phyloP scores from a whole-genome alignment of 1,140 invertebrate species.

The Grapholita molesta region DNA sequence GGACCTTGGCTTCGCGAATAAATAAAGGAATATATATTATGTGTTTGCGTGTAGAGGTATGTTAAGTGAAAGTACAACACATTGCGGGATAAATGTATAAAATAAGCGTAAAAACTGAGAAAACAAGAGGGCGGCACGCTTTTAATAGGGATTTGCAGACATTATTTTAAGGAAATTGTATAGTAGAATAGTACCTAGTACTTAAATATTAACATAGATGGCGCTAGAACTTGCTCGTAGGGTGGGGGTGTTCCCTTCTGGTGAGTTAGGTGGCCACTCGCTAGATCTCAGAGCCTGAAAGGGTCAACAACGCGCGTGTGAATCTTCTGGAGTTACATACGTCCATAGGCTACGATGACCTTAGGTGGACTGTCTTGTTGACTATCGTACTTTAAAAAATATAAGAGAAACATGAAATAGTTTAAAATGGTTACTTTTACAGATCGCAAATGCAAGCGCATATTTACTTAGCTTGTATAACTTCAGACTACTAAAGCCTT shows the following conservation, averaged over 20 bases:
- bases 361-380: too few species aligned
- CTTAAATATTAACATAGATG: too few species aligned
- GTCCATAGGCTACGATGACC: too few species aligned
- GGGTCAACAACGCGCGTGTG: too few species aligned
- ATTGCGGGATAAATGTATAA: not conserved
- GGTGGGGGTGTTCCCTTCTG: too few species aligned
- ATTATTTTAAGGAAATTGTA: not conserved
- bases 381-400: too few species aligned
- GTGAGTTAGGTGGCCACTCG: too few species aligned
- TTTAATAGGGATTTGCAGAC: not conserved
- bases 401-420: too few species aligned
- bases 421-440: not conserved
- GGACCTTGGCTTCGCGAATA: not conserved
- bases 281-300: too few species aligned
- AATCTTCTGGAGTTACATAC: too few species aligned
- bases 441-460: not conserved
- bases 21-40: not conserved
- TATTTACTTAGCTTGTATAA: not conserved
- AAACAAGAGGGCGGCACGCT: not conserved
- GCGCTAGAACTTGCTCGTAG: too few species aligned
- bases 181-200: not conserved
- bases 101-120: not conserved
- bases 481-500: not conserved
- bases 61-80: not conserved
- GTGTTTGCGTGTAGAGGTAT: not conserved